Base-by-base conservation (phyloP, 2,797 vertebrate genomes). In the Hyperoplus immaculatus region DNA sequence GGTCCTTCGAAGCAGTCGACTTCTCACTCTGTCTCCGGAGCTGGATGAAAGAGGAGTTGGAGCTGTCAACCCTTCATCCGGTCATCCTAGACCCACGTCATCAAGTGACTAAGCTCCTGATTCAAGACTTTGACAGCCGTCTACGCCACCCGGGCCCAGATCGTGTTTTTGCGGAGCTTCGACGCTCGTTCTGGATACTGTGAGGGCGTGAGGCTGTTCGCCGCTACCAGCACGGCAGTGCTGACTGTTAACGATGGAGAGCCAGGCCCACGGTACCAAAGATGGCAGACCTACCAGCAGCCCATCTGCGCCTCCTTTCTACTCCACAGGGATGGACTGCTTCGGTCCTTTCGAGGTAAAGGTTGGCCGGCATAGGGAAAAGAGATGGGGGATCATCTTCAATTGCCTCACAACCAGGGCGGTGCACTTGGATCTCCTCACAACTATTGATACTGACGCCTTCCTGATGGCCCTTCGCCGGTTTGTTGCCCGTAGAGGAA, bases 351-450 rank as follows among this genome's bases (percentile, higher is more conserved):
- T 63, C 8, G n/a, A 50, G 1, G 15, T 77, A 1, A 77, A 59
- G 12, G 41, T 70, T 8, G 66, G 43, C 13, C 8, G 42, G 2
- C 5, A n/a, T 1, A 7, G 0, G 3, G 56, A 60, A 10, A 60
- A 75, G n/a, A 21, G 58, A 21, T 78, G 46, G 66, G 57, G 51
- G 1, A 69, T 75, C 11, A 18, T 69, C 0, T 55, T 54, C 6
- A 55, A 63, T 6, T 77, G 49, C 9, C 36, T 69, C 0, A 68
- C 64, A 7, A 69, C 65, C 6, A 59, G 63, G 7, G 46, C 36
- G 1, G 51, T 64, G 5, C 43, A 65, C 16, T 13, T 64, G 12
- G 43, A 73, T 3, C 42, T 56, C 13, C 49, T 72, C 2, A 29
- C 12, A 1, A 2, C 11, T 5, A 49, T 60, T 14, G 36, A 71